phyloP scores from a whole-genome alignment of 2,113 vertebrate species.

The Triplophysa siluroides region DNA sequence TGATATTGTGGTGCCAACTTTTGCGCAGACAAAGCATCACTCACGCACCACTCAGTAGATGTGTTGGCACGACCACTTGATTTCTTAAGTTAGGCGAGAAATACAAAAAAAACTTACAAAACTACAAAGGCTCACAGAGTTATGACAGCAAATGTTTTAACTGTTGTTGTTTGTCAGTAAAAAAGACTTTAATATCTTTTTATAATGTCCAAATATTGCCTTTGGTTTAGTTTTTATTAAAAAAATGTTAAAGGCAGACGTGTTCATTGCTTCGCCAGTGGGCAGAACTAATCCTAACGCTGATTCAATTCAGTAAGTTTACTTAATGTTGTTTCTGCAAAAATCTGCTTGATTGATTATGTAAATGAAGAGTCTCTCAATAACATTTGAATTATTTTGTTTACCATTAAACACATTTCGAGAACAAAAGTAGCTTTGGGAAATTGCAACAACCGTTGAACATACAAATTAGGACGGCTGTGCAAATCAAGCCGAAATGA shows the following conservation, averaged over 20 bases:
- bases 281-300: slow-evolving; percentile 32
- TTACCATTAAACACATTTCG: slow-evolving; percentile 27
- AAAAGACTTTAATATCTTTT: neutral
- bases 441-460: slow-evolving; percentile 32
- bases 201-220: neutral
- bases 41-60: too few species aligned
- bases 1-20: too few species aligned
- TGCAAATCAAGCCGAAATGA: slow-evolving; percentile 1
- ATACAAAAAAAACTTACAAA: neutral
- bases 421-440: slow-evolving; percentile 36
- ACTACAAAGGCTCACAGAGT: neutral
- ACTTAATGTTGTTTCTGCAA: slow-evolving; percentile 21
- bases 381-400: slow-evolving; percentile 31
- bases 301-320: slow-evolving; percentile 26
- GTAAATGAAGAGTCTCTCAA: slow-evolving; percentile 36
- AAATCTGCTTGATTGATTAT: slow-evolving; percentile 30
- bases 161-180: neutral
- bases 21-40: too few species aligned
- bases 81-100: neutral
- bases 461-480: slow-evolving; percentile 10
- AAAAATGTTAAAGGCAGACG: slow-evolving; percentile 6
- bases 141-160: neutral
- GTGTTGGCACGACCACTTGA: neutral
- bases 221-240: slow-evolving; percentile 24
- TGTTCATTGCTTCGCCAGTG: slow-evolving; percentile 31